A percentile compares a stretch with the other conserved stretches of the same genome.
Evolutionary conservation across 1,140 invertebrate species (phyloP).

Genomic region (roundworm (Caenorhabditis elegans)): WBcel235 BX284605.5:12586001-12586500

Average conservation of each 20-base stretch:
- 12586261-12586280: neutral
- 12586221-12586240: neutral
- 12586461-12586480: constrained; percentile 23
- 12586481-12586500: constrained; percentile 27
- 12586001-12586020: too few species aligned
- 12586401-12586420: neutral
- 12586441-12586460: constrained; percentile 23
- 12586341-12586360: neutral
- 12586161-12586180: neutral
- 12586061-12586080: neutral
- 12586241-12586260: neutral
- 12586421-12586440: neutral
- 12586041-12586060: too few species aligned
- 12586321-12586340: neutral
- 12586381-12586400: neutral
- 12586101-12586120: neutral
- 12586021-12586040: too few species aligned
- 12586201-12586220: neutral
- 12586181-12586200: constrained; percentile 11
- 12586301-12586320: constrained; percentile 24
- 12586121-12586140: constrained; percentile 10
- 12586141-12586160: too few species aligned
- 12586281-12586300: constrained; percentile 7
- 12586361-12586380: constrained; percentile 5
- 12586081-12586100: neutral